Base-by-base conservation (phyloP, 2,888 invertebrate species). In the Gerris lacustris region DNA sequence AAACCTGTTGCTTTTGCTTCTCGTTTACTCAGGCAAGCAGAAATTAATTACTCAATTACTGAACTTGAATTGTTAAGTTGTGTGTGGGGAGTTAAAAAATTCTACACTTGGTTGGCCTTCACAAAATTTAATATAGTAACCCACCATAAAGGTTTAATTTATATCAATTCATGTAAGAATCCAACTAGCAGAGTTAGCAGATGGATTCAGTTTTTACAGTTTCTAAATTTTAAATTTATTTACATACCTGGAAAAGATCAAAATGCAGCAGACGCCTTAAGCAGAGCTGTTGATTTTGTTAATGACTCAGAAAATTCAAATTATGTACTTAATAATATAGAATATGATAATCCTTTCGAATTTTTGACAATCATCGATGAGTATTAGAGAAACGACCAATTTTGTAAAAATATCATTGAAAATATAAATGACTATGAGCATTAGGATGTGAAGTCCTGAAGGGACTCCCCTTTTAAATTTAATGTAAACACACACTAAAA, bases 181-280 rank as follows among this genome's bases (percentile, higher is more conserved):
- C 43, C 67, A 15, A 9, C 44, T 2, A 43, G n/a, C 15, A 17
- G 67, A 2, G 43, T 67, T 2, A 44, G 31, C 7, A 17, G 67
- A 67, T 67, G 67, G 67, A 43, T 67, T n/a, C 44, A 31, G 2
- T 67, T 31, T 45, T 9, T 67, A 6, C 67, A 67, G 15, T n/a
- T n/a, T 44, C n/a, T 67, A 2, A 5, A 67, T 43, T 67, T 6
- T 43, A 15, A 67, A 44, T 31, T 67, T 7, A 44, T 67, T 4
- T 45, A 43, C 2, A 67, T 43, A 9, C 15, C 44, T 6, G 43
- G n/a, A 43, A 67, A 67, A 5, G 45, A 67, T n/a, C 43, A 43
- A 6, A 17, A 43, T 2, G 55, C 15, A 15, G 55, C 55, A 1
- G 55, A 55, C 15, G 55, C 55, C 15, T 55, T 55, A 55, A 55